These are phyloP conservation scores for Machimus atricapillus DNA, from an alignment of 2,888 invertebrate species.

Conservation along the genomic window DNA sequence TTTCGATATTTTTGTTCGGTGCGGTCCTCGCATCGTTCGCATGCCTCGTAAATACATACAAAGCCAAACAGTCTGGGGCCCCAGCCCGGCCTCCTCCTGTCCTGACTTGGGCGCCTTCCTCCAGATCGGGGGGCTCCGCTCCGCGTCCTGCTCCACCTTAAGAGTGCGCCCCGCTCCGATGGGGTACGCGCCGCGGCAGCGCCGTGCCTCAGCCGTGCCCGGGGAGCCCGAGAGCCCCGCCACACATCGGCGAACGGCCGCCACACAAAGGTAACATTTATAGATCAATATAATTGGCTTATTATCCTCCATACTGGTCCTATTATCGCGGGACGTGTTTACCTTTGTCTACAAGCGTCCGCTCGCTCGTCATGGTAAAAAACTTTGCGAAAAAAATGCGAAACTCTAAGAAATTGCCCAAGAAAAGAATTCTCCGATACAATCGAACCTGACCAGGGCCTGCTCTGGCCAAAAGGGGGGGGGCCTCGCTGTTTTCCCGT, in stretches of 20 bases:
- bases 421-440: background rate
- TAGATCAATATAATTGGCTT: conserved; percentile 36
- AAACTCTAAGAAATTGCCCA: background rate
- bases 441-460: background rate
- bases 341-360: background rate
- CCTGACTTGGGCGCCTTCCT: background rate
- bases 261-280: conserved; percentile 28
- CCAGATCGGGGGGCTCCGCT: background rate
- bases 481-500: background rate
- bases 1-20: conserved; percentile 35
- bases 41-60: conserved; percentile 30
- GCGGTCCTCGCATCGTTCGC: conserved; percentile 5
- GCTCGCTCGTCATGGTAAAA: background rate
- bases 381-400: background rate
- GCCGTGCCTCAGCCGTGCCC: background rate
- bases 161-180: background rate
- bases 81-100: background rate
- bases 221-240: background rate
- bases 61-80: conserved; percentile 28
- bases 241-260: background rate
- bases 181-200: background rate
- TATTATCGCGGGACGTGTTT: background rate
- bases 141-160: conserved; percentile 3
- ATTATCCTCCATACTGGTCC: background rate
- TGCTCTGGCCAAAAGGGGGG: no score